Conservation (phyloP, 2,113 vertebrate species). For the Chlorodrepanis virens region DNA sequence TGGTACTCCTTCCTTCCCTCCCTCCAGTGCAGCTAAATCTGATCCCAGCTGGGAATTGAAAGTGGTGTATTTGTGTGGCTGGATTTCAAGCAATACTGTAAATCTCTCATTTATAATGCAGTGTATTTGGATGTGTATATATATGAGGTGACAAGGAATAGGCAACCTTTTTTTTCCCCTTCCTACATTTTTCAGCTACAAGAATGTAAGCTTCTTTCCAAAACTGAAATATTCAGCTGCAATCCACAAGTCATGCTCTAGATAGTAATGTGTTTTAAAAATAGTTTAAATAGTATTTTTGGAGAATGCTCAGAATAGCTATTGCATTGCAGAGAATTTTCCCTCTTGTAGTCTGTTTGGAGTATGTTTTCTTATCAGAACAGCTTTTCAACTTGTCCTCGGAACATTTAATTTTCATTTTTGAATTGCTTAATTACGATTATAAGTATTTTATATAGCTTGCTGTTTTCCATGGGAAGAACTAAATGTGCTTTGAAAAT, state of each 20-base stretch:
- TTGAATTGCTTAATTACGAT: constrained; percentile 30
- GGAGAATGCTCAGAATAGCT: constrained; percentile 7
- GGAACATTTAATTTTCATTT: constrained; percentile 16
- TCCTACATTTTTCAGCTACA: background rate
- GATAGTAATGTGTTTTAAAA: constrained; percentile 7
- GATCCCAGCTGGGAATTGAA: background rate
- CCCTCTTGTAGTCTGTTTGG: background rate
- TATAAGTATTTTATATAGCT: background rate
- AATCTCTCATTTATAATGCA: background rate
- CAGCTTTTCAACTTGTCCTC: constrained; percentile 31
- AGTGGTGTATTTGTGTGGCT: background rate
- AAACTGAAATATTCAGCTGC: background rate
- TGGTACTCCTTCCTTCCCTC: background rate
- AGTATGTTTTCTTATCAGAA: background rate
- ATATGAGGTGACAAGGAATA: background rate
- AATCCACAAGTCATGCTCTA: background rate
- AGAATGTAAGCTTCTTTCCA: background rate
- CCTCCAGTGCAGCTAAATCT: background rate
- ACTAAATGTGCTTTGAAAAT: background rate
- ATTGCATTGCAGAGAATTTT: background rate
- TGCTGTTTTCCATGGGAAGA: background rate
- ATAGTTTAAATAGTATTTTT: constrained; percentile 13
- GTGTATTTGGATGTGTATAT: rapidly evolving
- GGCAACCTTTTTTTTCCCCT: background rate
- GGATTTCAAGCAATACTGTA: background rate